Percentiles rank a stretch among this genome's conserved stretches.
These are phyloP conservation scores for Macrostomum lignano DNA, from an alignment of 1,140 invertebrate species.

Conservation along the genomic window DNA sequence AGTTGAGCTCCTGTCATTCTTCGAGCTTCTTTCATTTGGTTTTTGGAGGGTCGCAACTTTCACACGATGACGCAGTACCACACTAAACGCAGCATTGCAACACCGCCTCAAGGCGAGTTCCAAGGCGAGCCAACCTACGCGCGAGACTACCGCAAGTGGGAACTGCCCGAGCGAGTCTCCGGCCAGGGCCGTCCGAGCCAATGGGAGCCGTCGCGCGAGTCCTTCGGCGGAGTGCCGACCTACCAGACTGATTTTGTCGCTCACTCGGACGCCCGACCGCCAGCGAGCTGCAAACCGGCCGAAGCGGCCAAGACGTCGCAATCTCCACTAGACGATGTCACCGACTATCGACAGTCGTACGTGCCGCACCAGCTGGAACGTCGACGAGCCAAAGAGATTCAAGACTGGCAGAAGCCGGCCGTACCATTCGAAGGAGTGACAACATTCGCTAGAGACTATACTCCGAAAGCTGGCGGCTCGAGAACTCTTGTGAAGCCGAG, in stretches of 20 bases:
- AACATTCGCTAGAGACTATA: conserved; percentile 21
- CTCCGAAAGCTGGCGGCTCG: conserved; percentile 11
- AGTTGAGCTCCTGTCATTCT: no score
- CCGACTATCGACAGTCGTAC: conserved; percentile 20
- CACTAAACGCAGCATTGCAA: no score
- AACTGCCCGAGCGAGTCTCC: conserved; percentile 9
- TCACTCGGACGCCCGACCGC: conserved; percentile 12
- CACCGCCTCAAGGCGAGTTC: conserved; percentile 19
- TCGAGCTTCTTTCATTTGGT: no score
- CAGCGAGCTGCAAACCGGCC: conserved; percentile 15
- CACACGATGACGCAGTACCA: no score
- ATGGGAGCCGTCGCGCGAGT: conserved; percentile 14
- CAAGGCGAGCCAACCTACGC: conserved; percentile 27
- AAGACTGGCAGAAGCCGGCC: conserved; percentile 10
- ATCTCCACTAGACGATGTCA: conserved; percentile 20
- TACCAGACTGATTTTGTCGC: conserved; percentile 18
- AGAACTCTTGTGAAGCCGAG: conserved; percentile 16
- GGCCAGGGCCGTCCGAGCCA: conserved; percentile 9
- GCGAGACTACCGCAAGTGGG: conserved; percentile 26
- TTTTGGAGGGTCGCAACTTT: no score
- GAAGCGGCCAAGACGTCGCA: conserved; percentile 15
- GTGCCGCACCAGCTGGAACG: conserved; percentile 16
- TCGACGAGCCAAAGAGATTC: conserved; percentile 11
- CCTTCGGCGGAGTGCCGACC: conserved; percentile 20
- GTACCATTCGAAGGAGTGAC: conserved; percentile 19